phyloP scores from a whole-genome alignment of 2,113 vertebrate genomes.

The Phrynosoma blainvillii region DNA sequence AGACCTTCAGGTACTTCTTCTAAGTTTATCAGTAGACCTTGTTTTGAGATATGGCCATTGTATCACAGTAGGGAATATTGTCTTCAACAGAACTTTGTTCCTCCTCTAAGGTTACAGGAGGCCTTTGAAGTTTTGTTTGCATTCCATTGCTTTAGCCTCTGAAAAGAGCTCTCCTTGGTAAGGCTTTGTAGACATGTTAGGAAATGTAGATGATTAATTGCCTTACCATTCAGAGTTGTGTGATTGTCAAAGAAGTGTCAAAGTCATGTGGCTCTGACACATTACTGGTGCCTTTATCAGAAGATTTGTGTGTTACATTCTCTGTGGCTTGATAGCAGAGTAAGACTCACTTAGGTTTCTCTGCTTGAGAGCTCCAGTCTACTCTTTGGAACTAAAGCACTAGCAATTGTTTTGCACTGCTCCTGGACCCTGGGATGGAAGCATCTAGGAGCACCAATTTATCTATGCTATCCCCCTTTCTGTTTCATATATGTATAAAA shows the following conservation, averaged over 20 bases:
- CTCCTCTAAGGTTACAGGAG: constrained; percentile 23
- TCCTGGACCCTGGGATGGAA: not conserved
- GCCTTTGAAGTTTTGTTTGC: constrained; percentile 69
- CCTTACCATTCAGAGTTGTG: not conserved
- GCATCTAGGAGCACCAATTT: not conserved
- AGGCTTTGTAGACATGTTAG: constrained; percentile 54
- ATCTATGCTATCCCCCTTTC: not conserved
- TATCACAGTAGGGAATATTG: constrained; percentile 40
- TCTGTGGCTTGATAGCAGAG: not conserved
- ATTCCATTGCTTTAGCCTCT: constrained; percentile 45
- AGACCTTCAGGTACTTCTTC: not conserved
- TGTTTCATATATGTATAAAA: not conserved
- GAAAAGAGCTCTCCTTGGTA: constrained; percentile 22
- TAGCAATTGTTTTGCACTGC: not conserved
- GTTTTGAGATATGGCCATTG: constrained; percentile 39
- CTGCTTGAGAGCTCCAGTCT: not conserved
- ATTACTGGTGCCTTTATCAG: constrained; percentile 9
- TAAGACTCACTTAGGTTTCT: not conserved
- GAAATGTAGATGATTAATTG: constrained; percentile 69
- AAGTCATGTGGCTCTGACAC: constrained; percentile 64
- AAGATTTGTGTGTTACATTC: not conserved
- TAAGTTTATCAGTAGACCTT: accelerated
- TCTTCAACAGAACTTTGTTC: constrained; percentile 40
- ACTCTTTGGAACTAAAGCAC: not conserved
- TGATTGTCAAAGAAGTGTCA: constrained; percentile 68